phyloP scores from a whole-genome alignment of 2,888 invertebrate genomes.

The Diogma glabrata region DNA sequence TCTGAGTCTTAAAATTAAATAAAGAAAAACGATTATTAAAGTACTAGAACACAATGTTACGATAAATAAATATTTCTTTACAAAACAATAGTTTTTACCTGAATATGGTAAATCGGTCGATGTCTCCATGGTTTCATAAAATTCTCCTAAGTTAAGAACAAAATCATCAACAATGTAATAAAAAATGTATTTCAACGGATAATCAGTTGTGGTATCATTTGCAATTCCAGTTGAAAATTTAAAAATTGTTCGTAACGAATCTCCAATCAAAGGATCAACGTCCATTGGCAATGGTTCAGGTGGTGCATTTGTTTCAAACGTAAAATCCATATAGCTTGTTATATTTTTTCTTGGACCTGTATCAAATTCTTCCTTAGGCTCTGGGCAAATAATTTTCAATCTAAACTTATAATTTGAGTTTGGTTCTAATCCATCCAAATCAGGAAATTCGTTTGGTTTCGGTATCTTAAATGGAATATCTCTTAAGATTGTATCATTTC shows the following conservation, averaged over 20 bases:
- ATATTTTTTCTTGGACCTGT: not conserved
- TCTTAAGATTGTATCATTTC: not conserved
- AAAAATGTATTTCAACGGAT: slow-evolving; percentile 2
- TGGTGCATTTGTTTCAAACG: slow-evolving; percentile 5
- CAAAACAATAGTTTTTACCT: too few relatives aligned
- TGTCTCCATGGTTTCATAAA: slow-evolving; percentile 1
- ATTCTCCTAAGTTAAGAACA: not conserved
- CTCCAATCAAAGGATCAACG: not conserved
- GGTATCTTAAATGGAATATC: slow-evolving; percentile 3
- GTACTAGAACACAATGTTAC: too few relatives aligned
- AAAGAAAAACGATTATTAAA: too few relatives aligned
- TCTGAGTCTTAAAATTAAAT: not conserved
- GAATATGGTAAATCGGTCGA: slow-evolving; percentile 6
- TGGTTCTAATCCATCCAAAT: not conserved
- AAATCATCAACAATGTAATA: not conserved
- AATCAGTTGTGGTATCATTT: not conserved
- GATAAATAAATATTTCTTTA: too few relatives aligned
- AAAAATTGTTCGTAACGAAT: slow-evolving; percentile 5
- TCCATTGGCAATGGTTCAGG: not conserved
- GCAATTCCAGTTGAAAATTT: slow-evolving; percentile 11
- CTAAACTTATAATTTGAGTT: slow-evolving; percentile 8
- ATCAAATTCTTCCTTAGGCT: not conserved
- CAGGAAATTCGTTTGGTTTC: not conserved
- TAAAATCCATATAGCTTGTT: not conserved
- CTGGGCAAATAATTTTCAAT: slow-evolving; percentile 3